Conservation (phyloP, 2,888 invertebrate species). For the Spodoptera exigua region DNA sequence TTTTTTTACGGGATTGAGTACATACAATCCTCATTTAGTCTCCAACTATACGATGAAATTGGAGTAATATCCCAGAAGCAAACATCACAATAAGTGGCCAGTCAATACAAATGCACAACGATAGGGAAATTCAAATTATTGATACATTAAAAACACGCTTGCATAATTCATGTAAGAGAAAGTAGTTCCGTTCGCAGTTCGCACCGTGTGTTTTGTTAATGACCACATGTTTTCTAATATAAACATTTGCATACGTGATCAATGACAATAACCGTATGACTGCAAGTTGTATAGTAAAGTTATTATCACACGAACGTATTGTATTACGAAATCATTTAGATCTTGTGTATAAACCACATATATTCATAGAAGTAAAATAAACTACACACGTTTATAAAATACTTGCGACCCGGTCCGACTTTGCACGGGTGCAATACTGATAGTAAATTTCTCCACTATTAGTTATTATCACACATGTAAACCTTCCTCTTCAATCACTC, state of each 20-base stretch:
- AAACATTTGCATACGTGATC: slow-evolving; percentile 44
- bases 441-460: too few species aligned
- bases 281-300: background rate
- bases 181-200: slow-evolving; percentile 50
- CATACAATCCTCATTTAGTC: too few species aligned
- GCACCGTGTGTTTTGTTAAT: slow-evolving; percentile 42
- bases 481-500: too few species aligned
- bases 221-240: slow-evolving; percentile 55
- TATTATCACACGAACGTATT: background rate
- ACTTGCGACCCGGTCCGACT: too few species aligned
- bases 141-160: slow-evolving; percentile 54
- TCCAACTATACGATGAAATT: too few species aligned
- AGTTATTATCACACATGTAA: too few species aligned
- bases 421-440: too few species aligned
- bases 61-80: too few species aligned
- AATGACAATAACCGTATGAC: slow-evolving; percentile 14
- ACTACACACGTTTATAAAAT: too few species aligned
- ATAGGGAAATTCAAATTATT: slow-evolving; percentile 52
- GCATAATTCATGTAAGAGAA: slow-evolving; percentile 58
- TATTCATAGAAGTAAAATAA: too few species aligned
- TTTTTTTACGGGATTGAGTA: too few species aligned
- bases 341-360: background rate
- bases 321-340: slow-evolving; percentile 1
- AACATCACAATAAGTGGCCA: slow-evolving; percentile 19
- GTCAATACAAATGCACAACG: slow-evolving; percentile 20